Evolutionary conservation across 2,888 invertebrate species (phyloP).

Genomic region (Caenorhabditis plicata): DNA sequence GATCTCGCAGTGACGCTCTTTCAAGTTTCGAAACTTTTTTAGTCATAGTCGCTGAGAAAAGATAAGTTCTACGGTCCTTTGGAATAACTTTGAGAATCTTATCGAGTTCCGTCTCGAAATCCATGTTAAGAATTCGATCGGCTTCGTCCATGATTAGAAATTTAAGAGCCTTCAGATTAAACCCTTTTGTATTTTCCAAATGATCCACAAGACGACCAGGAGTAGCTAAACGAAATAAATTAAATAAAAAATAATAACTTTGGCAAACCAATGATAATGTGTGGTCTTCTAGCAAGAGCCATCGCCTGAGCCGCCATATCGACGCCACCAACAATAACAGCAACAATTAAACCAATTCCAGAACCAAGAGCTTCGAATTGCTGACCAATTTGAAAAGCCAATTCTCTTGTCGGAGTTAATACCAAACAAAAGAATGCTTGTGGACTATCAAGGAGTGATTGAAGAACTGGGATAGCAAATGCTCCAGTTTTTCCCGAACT

Average conservation of each 20-base stretch:
- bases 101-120: conserved; percentile 91
- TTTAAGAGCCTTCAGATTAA: conserved; percentile 84
- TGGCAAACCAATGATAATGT: conserved; percentile 90
- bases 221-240: conserved; percentile 72
- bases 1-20: conserved; percentile 87
- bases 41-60: conserved; percentile 99
- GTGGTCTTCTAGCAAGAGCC: conserved; percentile 89
- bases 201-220: conserved; percentile 71
- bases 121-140: conserved; percentile 96
- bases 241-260: background rate
- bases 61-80: conserved; percentile 82
- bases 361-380: conserved; percentile 92
- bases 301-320: conserved; percentile 94
- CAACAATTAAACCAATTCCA: conserved; percentile 87
- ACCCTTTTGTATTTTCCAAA: conserved; percentile 95
- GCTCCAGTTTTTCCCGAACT: conserved; percentile 92
- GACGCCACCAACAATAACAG: conserved; percentile 96
- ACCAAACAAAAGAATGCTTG: conserved; percentile 90
- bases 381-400: conserved; percentile 96
- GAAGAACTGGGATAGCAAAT: conserved; percentile 92
- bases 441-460: conserved; percentile 84
- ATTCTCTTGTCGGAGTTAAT: conserved; percentile 92
- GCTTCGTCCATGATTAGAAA: conserved; percentile 93
- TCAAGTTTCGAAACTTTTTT: conserved; percentile 83
- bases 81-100: conserved; percentile 91